These are phyloP conservation scores for Pimephales promelas DNA, from an alignment of 2,113 vertebrate species.

Conservation along the genomic window DNA sequence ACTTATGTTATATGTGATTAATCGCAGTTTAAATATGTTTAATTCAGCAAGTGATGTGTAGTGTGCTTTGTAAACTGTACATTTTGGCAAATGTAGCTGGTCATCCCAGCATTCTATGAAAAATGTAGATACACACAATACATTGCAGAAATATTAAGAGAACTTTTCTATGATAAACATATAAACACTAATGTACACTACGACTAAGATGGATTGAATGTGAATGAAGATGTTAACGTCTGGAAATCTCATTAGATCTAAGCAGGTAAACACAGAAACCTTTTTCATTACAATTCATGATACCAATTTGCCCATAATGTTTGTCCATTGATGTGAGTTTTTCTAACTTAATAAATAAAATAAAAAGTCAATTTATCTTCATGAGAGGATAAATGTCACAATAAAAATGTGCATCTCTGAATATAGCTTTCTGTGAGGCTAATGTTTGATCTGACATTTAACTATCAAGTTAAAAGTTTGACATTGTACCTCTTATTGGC, in stretches of 20 bases:
- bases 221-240: conserved; percentile 12
- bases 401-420: conserved; percentile 17
- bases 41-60: too few species aligned
- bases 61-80: too few species aligned
- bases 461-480: conserved; percentile 55
- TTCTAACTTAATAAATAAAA: conserved; percentile 21
- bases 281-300: conserved; percentile 14
- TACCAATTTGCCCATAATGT: conserved; percentile 12
- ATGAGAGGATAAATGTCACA: conserved; percentile 16
- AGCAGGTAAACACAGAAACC: not conserved
- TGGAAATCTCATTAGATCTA: conserved; percentile 27
- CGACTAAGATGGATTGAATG: not conserved
- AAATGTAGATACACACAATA: not conserved
- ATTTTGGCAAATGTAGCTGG: not conserved
- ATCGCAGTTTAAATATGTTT: too few species aligned
- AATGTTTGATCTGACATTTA: conserved; percentile 61
- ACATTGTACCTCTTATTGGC: conserved; percentile 61
- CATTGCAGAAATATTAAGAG: not conserved
- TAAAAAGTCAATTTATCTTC: not conserved
- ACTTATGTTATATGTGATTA: too few species aligned
- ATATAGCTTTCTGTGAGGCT: conserved; percentile 36
- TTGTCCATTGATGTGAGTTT: conserved; percentile 30
- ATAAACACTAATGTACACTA: not conserved
- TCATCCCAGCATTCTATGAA: not conserved
- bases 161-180: not conserved